Base-by-base conservation (phyloP, 2,797 vertebrate genomes). In the Oreortyx pictus region DNA sequence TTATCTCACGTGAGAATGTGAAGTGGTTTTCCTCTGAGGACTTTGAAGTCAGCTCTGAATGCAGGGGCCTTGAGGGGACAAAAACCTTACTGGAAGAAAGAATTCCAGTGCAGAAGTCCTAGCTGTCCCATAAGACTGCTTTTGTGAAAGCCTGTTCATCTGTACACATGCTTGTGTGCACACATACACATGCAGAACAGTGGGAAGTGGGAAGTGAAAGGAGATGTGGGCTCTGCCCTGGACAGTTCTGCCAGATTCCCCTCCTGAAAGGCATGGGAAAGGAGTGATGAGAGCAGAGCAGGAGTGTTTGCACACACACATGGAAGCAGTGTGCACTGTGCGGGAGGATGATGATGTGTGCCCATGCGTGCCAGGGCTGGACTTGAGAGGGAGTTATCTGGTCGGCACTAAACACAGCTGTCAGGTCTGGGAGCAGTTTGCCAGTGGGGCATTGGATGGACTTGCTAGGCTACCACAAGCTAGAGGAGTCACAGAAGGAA, bases 81-180 rank as follows among this genome's bases (percentile, higher is more conserved):
- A 73, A 24, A 81, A n/a, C 54, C 90, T 74, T 85, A 74, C 59
- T 75, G 86, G 78, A 95, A 93, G 75, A 91, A 94, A 93, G 67
- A 17, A 72, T 82, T 46, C 46, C 17, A 71, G 78, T 29, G 70
- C 10, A 73, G 54, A 86, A 76, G 44, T 29, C n/a, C 7, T 8
- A 12, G 19, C 20, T 71, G 64, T 60, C 52, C 43, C 4, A 19
- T 47, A 33, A 60, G 54, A n/a, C n/a, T n/a, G 14, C 24, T 82
- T 49, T 76, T 54, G 31, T 61, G 33, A 54, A 35, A 68, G 39
- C 35, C 44, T 79, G 56, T 35, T 54, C 18, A 33, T 47, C 56
- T 73, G 39, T 39, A 47, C 25, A 33, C 1, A 3, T 1, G 2
- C 13, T 14, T 22, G 15, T 11, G 20, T 25, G 41, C 31, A 73